These are phyloP conservation scores for Cantharis lateralis DNA, from an alignment of 2,888 invertebrate genomes.

Conservation along the genomic window DNA sequence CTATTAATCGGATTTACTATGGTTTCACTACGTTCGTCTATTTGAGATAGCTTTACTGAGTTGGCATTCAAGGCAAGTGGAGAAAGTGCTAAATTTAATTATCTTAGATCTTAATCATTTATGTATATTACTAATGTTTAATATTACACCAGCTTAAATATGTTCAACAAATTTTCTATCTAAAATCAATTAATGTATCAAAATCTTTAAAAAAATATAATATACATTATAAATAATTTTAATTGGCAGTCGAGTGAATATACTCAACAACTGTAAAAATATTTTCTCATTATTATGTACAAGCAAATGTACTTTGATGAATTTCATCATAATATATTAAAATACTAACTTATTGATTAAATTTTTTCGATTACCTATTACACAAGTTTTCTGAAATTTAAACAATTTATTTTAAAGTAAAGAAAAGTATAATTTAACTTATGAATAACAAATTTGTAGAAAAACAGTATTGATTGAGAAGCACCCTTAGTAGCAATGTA, in stretches of 20 bases:
- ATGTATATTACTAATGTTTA: background rate
- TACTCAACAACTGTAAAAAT: no score
- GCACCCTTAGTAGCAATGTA: conserved; percentile 29
- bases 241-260: no score
- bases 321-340: background rate
- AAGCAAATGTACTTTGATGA: no score
- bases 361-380: background rate
- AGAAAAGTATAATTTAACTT: background rate
- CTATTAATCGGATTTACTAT: background rate
- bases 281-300: no score
- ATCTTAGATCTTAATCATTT: background rate
- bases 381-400: background rate
- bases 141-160: background rate
- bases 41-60: background rate
- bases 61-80: background rate
- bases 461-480: conserved; percentile 31
- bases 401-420: background rate
- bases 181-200: background rate
- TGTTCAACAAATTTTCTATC: background rate
- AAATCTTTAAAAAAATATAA: no score
- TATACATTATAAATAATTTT: no score
- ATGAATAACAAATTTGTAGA: background rate
- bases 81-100: background rate
- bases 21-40: background rate
- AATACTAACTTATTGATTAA: background rate